Percentiles rank a stretch among this genome's conserved stretches.
These are phyloP conservation scores for Blennius ocellaris DNA, from an alignment of 2,113 vertebrate species.

Conservation along the genomic window DNA sequence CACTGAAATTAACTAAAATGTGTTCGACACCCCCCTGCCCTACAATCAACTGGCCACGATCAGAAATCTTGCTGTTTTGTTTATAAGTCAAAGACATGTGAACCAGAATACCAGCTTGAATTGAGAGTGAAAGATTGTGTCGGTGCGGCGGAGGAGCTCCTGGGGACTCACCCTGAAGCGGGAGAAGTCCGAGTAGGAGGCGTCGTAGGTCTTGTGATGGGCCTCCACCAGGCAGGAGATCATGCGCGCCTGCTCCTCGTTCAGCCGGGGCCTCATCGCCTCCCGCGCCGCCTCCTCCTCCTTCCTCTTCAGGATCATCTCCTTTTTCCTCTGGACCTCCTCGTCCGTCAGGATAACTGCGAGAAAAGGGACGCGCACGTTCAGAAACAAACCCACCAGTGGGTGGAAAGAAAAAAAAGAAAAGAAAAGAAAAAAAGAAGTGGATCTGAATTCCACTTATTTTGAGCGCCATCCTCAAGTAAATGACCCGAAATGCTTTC, in stretches of 20 bases:
- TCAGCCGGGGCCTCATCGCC: slow-evolving; percentile 89
- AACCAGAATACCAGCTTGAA: neutral
- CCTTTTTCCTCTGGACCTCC: slow-evolving; percentile 95
- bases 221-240: slow-evolving; percentile 91
- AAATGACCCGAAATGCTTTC: too few relatives aligned
- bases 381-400: too few relatives aligned
- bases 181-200: slow-evolving; percentile 91
- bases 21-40: too few relatives aligned
- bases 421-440: too few relatives aligned
- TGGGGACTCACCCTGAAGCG: slow-evolving; percentile 88
- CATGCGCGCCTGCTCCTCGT: slow-evolving; percentile 90
- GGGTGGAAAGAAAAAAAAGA: too few relatives aligned
- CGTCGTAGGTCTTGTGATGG: slow-evolving; percentile 95
- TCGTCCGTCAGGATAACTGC: slow-evolving; percentile 97
- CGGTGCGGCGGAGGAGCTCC: too few relatives aligned
- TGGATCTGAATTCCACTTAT: too few relatives aligned
- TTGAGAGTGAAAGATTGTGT: slow-evolving; percentile 4
- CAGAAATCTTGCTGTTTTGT: too few relatives aligned
- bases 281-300: slow-evolving; percentile 93
- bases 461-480: too few relatives aligned
- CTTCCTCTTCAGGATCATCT: slow-evolving; percentile 95
- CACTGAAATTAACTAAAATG: too few relatives aligned
- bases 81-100: too few relatives aligned
- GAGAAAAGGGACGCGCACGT: neutral
- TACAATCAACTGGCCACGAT: too few relatives aligned